These are phyloP conservation scores for Nannospalax galili DNA, from an alignment of 2,113 vertebrate species.

Conservation along the genomic window DNA sequence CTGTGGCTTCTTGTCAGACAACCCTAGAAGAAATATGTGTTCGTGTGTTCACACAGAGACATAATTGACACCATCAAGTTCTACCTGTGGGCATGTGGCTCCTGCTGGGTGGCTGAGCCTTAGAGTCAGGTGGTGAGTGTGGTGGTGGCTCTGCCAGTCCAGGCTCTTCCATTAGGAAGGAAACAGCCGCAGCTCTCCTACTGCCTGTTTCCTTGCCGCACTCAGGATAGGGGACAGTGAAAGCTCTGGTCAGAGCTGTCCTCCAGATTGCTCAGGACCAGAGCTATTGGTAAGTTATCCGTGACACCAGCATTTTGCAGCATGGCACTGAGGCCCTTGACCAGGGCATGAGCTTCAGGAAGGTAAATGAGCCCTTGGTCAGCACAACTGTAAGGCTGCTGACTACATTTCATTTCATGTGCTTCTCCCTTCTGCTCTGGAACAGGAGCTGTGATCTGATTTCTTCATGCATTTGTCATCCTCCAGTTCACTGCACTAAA, in stretches of 20 bases:
- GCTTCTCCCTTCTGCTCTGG: not conserved
- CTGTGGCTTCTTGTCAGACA: not conserved
- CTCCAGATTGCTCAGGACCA: conserved; percentile 67
- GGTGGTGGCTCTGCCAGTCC: not conserved
- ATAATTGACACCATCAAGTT: conserved; percentile 62
- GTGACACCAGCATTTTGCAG: not conserved
- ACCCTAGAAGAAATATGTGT: not conserved
- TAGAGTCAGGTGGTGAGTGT: not conserved
- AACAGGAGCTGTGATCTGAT: not conserved
- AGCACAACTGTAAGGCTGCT: rapidly evolving
- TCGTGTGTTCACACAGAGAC: not conserved
- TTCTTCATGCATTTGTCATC: not conserved
- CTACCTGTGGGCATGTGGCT: conserved; percentile 46
- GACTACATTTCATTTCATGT: rapidly evolving
- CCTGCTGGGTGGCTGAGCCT: conserved; percentile 71
- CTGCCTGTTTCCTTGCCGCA: not conserved
- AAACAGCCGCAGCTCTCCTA: not conserved
- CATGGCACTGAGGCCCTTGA: not conserved
- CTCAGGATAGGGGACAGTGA: not conserved
- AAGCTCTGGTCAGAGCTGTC: conserved; percentile 37
- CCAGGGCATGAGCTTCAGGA: conserved; percentile 60
- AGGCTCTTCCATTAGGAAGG: not conserved
- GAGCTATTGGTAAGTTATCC: conserved; percentile 49
- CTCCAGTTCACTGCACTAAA: not conserved
- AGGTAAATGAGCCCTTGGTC: rapidly evolving